Evolutionary conservation across 2,797 vertebrate genomes (phyloP).

Genomic region (Spinibarbus caldwelli): DNA sequence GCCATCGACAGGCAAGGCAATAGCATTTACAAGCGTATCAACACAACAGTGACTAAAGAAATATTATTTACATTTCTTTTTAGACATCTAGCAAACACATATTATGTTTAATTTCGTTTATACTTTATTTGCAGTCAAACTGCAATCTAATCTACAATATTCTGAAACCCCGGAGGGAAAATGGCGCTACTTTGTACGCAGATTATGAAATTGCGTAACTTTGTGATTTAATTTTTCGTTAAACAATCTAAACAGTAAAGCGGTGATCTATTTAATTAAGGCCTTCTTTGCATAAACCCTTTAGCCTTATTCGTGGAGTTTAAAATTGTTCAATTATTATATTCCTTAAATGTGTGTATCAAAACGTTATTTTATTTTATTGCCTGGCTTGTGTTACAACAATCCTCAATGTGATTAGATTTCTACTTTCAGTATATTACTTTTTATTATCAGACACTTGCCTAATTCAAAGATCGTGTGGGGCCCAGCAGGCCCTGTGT

Average conservation of each 20-base stretch:
- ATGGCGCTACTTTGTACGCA: background rate
- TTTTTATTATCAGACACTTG: background rate
- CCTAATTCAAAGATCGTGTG: background rate
- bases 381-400: background rate
- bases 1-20: conserved; percentile 25
- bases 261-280: background rate
- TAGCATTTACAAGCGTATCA: background rate
- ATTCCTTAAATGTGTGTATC: no score
- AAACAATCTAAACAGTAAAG: background rate
- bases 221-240: background rate
- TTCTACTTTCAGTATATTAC: background rate
- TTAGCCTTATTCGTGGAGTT: background rate
- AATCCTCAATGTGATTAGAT: background rate
- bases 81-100: background rate
- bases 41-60: no score
- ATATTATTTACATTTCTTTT: background rate
- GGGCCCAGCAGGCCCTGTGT: background rate
- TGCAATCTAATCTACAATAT: no score
- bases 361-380: conserved; percentile 1
- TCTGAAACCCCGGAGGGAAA: no score
- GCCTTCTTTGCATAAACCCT: no score
- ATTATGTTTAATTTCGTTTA: background rate
- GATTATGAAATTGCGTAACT: background rate
- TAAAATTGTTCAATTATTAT: background rate
- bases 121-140: no score